Evolutionary conservation across 1,140 invertebrate genomes (phyloP), one percentile per base, ranked within the genome.

Genomic region (Ceratosolen solmsi): DNA sequence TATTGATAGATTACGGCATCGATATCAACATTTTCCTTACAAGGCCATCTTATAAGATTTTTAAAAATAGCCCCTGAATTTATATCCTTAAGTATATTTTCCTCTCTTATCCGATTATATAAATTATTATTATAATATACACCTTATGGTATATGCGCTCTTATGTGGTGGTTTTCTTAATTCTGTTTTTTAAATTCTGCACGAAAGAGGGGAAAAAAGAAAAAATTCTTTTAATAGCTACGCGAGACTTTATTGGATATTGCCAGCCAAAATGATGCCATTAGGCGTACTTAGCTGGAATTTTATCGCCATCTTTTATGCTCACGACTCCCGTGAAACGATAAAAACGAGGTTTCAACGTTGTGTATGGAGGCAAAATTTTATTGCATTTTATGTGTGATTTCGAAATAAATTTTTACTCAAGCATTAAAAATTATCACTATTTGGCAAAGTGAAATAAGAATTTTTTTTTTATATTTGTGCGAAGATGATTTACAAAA

Each of bases 281-380:
- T 89, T 89, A 89, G 86, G 86, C 86, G 87, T 88, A 87, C 87
- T 89, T 88, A 88, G 86, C 84, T 71, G 80, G 71, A 81, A 85
- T 75, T 89, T 89, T 89, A 89, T 89, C 80, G 84, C 60, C 80
- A 72, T 87, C 85, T 82, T 87, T 88, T 88, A 87, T 84, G 83
- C 71, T 86, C 65, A 68, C 84, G 82, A 84, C 84, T 86, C 79
- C 84, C 58, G 84, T 86, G 84, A 83, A 85, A 86, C 82, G 83
- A 80, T 79, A 79, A 71, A 79, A 79, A 58, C 51, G 75, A 38
- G 13, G 41, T 49, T 79, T 75, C 68, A 68, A 20, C 56, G 38
- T 77, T 70, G 70, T 72, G 27, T 58, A 33, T 25, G 68, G 56
- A 71, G 27, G 76, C 63, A 56, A 79, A 36, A 51, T 56, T 79